Percentiles rank a stretch among this genome's conserved stretches.
These are phyloP conservation scores for Meiosimyza decipiens DNA, from an alignment of 2,888 invertebrate genomes.

Conservation along the genomic window DNA sequence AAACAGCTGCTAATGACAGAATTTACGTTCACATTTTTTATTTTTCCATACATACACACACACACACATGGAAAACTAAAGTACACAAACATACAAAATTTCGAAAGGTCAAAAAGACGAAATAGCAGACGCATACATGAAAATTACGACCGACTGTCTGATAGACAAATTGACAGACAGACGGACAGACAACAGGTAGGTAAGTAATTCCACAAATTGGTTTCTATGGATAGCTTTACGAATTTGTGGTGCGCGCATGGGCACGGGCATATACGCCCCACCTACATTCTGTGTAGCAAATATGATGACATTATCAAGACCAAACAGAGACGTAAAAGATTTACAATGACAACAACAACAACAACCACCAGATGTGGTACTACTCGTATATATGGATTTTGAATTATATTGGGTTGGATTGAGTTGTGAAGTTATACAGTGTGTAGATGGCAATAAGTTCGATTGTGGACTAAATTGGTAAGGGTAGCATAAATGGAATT, in stretches of 20 bases:
- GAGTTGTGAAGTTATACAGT: no score
- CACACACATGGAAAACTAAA: background rate
- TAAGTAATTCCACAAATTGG: conserved; percentile 28
- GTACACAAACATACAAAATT: background rate
- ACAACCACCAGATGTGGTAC: no score
- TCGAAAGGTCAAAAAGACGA: background rate
- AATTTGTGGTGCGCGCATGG: background rate
- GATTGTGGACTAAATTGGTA: no score
- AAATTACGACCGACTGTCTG: background rate
- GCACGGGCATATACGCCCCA: background rate
- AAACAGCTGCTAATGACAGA: conserved; percentile 29
- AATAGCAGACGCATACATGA: background rate
- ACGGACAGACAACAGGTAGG: conserved; percentile 19
- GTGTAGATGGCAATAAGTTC: no score
- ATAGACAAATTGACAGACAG: background rate
- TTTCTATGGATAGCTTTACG: conserved; percentile 12
- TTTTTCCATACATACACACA: no score
- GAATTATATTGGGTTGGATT: no score
- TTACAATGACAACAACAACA: background rate
- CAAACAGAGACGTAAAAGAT: conserved; percentile 15
- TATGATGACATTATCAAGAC: conserved; percentile 28
- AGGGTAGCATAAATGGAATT: no score
- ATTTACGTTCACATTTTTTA: conserved; percentile 18
- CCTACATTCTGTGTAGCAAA: conserved; percentile 1
- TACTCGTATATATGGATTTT: no score